Conservation (phyloP, 2,888 invertebrate species). For the Adineta ricciae region DNA sequence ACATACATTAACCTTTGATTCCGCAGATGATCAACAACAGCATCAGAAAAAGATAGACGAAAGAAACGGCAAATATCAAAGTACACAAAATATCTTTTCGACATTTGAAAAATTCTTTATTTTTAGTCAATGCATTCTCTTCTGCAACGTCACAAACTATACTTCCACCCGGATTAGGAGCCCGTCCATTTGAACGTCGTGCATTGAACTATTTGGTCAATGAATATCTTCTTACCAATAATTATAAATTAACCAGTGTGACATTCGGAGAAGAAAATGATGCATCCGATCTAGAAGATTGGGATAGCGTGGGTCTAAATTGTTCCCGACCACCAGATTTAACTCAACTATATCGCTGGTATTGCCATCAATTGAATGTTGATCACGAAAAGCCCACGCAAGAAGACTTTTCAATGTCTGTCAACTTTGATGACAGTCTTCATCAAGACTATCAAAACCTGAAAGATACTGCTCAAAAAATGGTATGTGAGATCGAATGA, state of each 20-base stretch:
- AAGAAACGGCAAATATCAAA: not conserved
- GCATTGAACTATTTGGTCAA: slow-evolving; percentile 76
- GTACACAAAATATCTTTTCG: no score
- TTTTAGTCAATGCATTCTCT: not conserved
- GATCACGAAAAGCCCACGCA: not conserved
- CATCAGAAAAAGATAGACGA: not conserved
- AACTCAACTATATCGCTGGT: slow-evolving; percentile 24
- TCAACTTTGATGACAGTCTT: slow-evolving; percentile 14
- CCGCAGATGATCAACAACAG: slow-evolving; percentile 38
- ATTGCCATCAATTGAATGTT: slow-evolving; percentile 23
- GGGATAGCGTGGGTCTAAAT: slow-evolving; percentile 70
- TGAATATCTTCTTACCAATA: slow-evolving; percentile 67
- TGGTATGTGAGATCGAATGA: not conserved
- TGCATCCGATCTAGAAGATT: slow-evolving; percentile 74
- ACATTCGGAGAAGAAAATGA: slow-evolving; percentile 83
- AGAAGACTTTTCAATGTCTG: not conserved
- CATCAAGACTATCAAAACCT: not conserved
- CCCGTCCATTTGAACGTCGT: slow-evolving; percentile 65
- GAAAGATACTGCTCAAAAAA: not conserved
- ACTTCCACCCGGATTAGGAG: not conserved
- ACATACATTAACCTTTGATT: slow-evolving; percentile 62
- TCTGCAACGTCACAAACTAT: not conserved
- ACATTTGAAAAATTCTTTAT: no score
- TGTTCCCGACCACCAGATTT: slow-evolving; percentile 29
- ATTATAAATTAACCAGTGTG: slow-evolving; percentile 74